These are phyloP conservation scores for Eueremaeus valkanovi DNA, from an alignment of 2,888 invertebrate genomes.

Conservation along the genomic window DNA sequence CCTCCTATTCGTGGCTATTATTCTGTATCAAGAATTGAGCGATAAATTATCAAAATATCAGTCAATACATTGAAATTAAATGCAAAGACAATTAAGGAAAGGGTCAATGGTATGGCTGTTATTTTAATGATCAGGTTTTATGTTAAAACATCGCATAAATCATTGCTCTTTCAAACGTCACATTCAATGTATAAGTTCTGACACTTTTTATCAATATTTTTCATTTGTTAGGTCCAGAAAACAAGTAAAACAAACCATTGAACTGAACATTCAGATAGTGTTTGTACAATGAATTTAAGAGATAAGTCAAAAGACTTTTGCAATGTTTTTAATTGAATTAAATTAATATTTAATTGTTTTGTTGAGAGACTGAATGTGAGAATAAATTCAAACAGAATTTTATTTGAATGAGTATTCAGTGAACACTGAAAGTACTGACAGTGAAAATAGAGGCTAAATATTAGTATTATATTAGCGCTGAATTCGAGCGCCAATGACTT, in stretches of 20 bases:
- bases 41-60: background rate
- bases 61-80: background rate
- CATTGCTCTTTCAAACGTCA: background rate
- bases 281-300: too few relatives aligned
- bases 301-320: too few relatives aligned
- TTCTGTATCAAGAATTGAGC: background rate
- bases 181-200: background rate
- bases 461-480: background rate
- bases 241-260: too few relatives aligned
- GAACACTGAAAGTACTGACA: background rate
- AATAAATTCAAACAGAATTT: background rate
- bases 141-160: too few relatives aligned
- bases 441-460: constrained; percentile 16
- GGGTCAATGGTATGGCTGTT: background rate
- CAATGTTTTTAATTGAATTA: too few relatives aligned
- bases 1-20: background rate
- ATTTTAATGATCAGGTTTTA: constrained; percentile 2
- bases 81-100: background rate
- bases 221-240: background rate
- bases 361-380: too few relatives aligned
- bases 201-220: background rate
- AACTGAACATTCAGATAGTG: too few relatives aligned
- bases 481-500: constrained; percentile 12
- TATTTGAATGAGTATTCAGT: background rate
- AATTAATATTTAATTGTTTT: too few relatives aligned